Evolutionary conservation across 2,797 vertebrate species (phyloP).

Genomic region (Capromys pilorides): DNA sequence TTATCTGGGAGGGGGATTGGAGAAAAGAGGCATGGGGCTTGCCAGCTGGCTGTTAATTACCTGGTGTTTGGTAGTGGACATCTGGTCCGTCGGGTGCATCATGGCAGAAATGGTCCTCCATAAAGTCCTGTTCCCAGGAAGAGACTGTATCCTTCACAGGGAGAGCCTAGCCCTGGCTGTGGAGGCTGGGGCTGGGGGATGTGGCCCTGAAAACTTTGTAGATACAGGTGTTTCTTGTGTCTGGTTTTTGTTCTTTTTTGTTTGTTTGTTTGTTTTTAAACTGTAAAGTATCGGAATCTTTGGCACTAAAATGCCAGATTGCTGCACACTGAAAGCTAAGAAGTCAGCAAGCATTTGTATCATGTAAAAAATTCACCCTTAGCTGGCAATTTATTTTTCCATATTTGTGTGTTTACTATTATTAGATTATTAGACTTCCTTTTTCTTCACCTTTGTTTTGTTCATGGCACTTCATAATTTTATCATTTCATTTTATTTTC

Average conservation of each 20-base stretch:
- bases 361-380: constrained; percentile 72
- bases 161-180: not conserved
- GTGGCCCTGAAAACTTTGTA: not conserved
- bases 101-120: constrained; percentile 91
- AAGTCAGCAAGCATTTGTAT: constrained; percentile 62
- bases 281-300: constrained; percentile 30
- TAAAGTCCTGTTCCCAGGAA: constrained; percentile 91
- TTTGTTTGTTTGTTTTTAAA: constrained; percentile 46
- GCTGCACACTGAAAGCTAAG: constrained; percentile 32
- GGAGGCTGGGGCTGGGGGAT: not conserved
- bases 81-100: constrained; percentile 92
- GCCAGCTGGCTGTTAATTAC: constrained; percentile 82
- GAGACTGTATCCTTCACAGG: constrained; percentile 89
- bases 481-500: constrained; percentile 91
- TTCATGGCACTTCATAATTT: constrained; percentile 88
- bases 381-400: constrained; percentile 81
- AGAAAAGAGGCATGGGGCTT: not conserved
- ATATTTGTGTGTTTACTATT: constrained; percentile 80
- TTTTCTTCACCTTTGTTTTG: constrained; percentile 83
- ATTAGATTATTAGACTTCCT: constrained; percentile 75
- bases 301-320: constrained; percentile 33
- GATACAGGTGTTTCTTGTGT: constrained; percentile 6
- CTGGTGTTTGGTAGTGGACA: constrained; percentile 88
- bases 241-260: not conserved
- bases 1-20: constrained; percentile 62